Evolutionary conservation across 2,113 vertebrate genomes (phyloP).

Genomic region (Cephalopterus ornatus): DNA sequence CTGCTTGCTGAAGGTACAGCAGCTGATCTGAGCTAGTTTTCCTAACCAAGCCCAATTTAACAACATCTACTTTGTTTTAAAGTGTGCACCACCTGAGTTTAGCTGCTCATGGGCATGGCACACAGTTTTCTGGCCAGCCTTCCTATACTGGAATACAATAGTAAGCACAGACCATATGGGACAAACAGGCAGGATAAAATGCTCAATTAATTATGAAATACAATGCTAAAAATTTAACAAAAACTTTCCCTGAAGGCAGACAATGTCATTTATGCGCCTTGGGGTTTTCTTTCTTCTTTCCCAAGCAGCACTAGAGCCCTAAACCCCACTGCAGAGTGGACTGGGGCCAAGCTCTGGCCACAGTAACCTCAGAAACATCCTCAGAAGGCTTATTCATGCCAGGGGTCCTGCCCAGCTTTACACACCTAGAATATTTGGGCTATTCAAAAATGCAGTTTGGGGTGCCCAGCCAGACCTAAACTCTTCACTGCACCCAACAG

Average conservation of each 20-base stretch:
- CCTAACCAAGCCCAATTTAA: neutral
- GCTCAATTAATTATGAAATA: neutral
- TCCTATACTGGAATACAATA: neutral
- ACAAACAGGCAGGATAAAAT: neutral
- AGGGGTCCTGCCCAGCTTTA: neutral
- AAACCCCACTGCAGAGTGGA: neutral
- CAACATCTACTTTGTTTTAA: accelerated
- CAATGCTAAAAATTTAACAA: neutral
- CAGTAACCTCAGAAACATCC: neutral
- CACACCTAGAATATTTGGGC: neutral
- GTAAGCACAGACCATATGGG: neutral
- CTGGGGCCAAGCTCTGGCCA: neutral
- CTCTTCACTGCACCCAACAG: neutral
- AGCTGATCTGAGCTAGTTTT: neutral
- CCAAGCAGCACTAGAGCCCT: neutral
- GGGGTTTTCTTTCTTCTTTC: neutral
- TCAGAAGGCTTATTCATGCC: neutral
- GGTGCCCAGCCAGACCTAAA: neutral
- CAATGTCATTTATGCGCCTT: neutral
- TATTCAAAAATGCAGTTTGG: neutral
- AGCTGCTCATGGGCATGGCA: neutral
- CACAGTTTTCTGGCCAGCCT: neutral
- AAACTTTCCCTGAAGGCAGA: neutral
- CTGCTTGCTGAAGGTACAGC: neutral
- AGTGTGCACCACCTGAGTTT: neutral